A percentile compares a stretch with the other conserved stretches of the same genome.
Evolutionary conservation across 2,888 invertebrate species (phyloP).

Genomic region (Brenthis daphne): DNA sequence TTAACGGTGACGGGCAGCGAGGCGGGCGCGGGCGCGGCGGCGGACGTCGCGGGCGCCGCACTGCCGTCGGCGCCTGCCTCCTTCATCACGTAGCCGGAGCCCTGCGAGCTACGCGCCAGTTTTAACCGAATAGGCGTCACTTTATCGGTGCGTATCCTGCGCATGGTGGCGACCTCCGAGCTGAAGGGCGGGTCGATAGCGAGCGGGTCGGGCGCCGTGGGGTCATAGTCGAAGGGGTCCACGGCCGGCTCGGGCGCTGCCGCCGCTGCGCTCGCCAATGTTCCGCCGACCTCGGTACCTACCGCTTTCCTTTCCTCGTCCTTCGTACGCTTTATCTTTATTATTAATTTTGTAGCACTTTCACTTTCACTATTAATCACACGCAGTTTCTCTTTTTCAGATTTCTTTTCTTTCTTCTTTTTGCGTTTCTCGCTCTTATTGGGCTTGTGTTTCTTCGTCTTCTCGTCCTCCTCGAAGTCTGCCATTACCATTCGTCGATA

Average conservation of each 20-base stretch:
- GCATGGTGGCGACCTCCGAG: constrained; percentile 69
- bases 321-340: constrained; percentile 85
- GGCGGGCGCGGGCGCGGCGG: constrained; percentile 43
- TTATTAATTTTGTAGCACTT: constrained; percentile 88
- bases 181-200: constrained; percentile 71
- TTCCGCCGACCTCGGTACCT: constrained; percentile 47
- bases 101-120: constrained; percentile 90
- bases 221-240: constrained; percentile 76
- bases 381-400: constrained; percentile 80
- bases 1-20: constrained; percentile 82
- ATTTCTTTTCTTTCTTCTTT: constrained; percentile 80
- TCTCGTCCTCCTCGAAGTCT: constrained; percentile 88
- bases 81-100: constrained; percentile 86
- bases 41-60: constrained; percentile 50
- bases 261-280: constrained; percentile 49
- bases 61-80: constrained; percentile 55
- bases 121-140: constrained; percentile 92
- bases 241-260: constrained; percentile 58
- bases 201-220: constrained; percentile 71
- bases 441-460: constrained; percentile 71
- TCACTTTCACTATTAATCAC: constrained; percentile 76
- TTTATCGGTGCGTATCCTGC: constrained; percentile 85
- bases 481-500: constrained; percentile 92
- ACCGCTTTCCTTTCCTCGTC: constrained; percentile 61
- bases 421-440: constrained; percentile 70